Evolutionary conservation across 35 echinoderm and acorn worm species (phyloP).

Genomic region (Apostichopus parvimensis): DNA sequence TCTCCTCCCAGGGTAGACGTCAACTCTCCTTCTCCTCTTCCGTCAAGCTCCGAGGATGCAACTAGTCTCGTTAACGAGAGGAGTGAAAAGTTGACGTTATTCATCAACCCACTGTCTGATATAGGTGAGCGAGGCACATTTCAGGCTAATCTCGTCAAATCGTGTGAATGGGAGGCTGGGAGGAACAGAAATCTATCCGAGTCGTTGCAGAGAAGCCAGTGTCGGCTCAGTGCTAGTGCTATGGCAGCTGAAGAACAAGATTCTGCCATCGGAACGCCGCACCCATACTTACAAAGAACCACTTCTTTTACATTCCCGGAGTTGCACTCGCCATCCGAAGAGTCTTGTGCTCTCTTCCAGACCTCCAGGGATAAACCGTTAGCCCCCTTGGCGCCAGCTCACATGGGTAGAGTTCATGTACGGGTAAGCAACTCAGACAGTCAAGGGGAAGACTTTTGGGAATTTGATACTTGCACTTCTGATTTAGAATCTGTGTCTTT

Average conservation of each 20-base stretch:
- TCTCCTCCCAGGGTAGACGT: conserved; percentile 42
- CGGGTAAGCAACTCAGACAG: conserved; percentile 37
- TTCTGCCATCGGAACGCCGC: conserved; percentile 43
- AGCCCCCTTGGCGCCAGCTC: neutral
- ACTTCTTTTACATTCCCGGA: conserved; percentile 51
- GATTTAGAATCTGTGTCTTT: conserved; percentile 36
- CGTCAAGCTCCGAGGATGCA: conserved; percentile 10
- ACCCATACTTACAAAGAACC: conserved; percentile 1
- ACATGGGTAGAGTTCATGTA: conserved; percentile 23
- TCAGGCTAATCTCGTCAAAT: conserved; percentile 8
- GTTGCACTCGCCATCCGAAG: conserved; percentile 3
- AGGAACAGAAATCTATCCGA: neutral
- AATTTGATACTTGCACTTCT: conserved; percentile 47
- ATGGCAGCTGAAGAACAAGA: conserved; percentile 36
- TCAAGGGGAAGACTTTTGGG: conserved; percentile 57
- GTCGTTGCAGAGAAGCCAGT: neutral
- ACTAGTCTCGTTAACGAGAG: neutral
- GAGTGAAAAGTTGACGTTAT: conserved; percentile 53
- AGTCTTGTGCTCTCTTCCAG: conserved; percentile 8
- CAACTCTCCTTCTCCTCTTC: conserved; percentile 8
- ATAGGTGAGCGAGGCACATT: conserved; percentile 30
- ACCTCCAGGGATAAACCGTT: neutral
- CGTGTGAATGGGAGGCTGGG: conserved; percentile 41
- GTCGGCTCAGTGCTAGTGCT: neutral
- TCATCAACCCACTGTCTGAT: conserved; percentile 54